Evolutionary conservation across 2,888 invertebrate genomes (phyloP), one percentile per base, ranked within the genome.

Genomic region (Nycteola revayana): DNA sequence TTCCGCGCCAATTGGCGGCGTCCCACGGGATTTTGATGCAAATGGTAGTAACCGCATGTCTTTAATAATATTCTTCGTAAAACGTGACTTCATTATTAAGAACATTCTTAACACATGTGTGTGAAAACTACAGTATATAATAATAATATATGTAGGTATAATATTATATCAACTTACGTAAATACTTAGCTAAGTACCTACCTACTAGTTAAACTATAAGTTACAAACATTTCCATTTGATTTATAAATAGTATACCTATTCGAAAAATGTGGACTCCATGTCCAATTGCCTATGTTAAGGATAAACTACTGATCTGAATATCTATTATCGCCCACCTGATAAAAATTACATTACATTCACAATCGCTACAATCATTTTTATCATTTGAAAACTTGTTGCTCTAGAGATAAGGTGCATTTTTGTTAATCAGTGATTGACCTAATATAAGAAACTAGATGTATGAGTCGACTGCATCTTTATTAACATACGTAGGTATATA

Each of bases 21-120:
- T 66, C 68, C 69, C 70, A 63, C 73, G 67, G 68, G 70, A 60
- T 67, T 73, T 63, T 63, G 66, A 69, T 71, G 66, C 71, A 93
- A 66, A n/a, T n/a, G n/a, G n/a, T 14, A 95, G 90, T 91, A 94
- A 83, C 94, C 93, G 73, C 95, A 94, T 77, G 94, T 51, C 48
- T 50, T 47, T 44, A 58, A 42, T 54, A 56, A 54, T 55, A 53
- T 53, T 57, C 35, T 32, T 36, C 47, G 42, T 25, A 39, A 24
- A 37, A 36, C 42, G 42, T 49, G 31, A 5, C 5, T 3, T 3
- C 5, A 14, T 3, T 14, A 14, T 3, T 14, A 14, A 14, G 14
- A 5, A 14, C 14, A 14, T 2, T 3, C 14, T 5, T 14, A 14
- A 14, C 14, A 14, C 14, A 14, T 58, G 55, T 56, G 55, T 58